Conservation (phyloP, 2,888 invertebrate genomes). For the Luperina nickerlii region DNA sequence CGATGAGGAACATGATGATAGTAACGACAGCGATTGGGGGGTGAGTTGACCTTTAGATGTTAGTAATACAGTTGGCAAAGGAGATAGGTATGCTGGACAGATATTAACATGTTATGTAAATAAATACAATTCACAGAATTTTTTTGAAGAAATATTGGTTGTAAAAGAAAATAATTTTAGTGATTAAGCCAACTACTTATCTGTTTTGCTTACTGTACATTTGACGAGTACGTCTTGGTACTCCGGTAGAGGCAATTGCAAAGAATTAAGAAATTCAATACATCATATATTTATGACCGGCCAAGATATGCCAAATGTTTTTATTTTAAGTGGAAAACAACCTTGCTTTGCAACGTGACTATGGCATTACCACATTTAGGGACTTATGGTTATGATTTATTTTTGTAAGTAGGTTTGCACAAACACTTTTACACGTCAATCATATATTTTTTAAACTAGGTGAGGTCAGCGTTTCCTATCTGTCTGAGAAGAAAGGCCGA, state of each 20-base stretch:
- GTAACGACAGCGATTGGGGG: slow-evolving; percentile 56
- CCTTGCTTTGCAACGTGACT: slow-evolving; percentile 38
- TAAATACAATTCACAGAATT: not conserved
- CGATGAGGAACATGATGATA: slow-evolving; percentile 68
- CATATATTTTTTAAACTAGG: no score
- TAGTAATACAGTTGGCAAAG: not conserved
- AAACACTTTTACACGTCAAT: no score
- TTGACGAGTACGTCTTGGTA: not conserved
- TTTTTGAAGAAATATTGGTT: not conserved
- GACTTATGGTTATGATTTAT: not conserved
- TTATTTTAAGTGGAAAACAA: not conserved
- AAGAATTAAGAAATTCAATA: not conserved
- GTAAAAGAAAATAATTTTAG: not conserved
- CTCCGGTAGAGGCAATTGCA: not conserved
- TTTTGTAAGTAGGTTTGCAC: no score
- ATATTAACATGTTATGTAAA: not conserved
- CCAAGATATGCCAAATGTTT: not conserved
- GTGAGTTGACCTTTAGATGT: slow-evolving; percentile 41
- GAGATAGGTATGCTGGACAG: not conserved
- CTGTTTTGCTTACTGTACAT: not conserved
- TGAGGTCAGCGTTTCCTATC: no score
- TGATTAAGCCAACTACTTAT: not conserved
- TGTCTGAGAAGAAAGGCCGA: no score
- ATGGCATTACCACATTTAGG: slow-evolving; percentile 25
- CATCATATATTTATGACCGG: not conserved